Evolutionary conservation across 2,113 vertebrate species (phyloP).

Genomic region (Callocephalon fimbriatum): DNA sequence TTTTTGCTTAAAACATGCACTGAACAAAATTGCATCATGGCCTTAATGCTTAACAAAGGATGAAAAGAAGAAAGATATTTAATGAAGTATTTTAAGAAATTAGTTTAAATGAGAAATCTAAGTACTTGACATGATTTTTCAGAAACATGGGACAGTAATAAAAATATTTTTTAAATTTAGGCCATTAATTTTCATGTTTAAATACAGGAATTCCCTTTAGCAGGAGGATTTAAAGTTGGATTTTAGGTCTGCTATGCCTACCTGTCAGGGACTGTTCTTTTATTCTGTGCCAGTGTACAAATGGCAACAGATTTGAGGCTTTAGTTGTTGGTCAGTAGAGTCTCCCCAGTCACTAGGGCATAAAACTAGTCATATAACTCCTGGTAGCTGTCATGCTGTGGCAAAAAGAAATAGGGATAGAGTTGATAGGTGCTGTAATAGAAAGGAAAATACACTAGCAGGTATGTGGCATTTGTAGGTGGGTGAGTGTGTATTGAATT

Average conservation of each 20-base stretch:
- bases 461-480: background rate
- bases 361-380: background rate
- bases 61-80: background rate
- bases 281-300: background rate
- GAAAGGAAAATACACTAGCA: background rate
- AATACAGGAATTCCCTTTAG: background rate
- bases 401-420: background rate
- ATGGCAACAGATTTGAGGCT: background rate
- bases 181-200: background rate
- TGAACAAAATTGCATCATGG: background rate
- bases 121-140: background rate
- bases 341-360: background rate
- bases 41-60: background rate
- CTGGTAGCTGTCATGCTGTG: background rate
- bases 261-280: background rate
- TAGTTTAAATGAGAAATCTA: background rate
- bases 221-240: background rate
- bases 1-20: background rate
- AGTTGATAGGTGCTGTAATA: background rate
- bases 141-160: background rate
- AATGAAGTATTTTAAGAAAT: background rate
- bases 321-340: background rate
- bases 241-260: background rate
- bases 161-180: background rate
- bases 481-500: accelerated